Evolutionary conservation across 1,140 invertebrate species (phyloP), one percentile per base, ranked within the genome.

Genomic region (Mycetomoellerius zeteki): DNA sequence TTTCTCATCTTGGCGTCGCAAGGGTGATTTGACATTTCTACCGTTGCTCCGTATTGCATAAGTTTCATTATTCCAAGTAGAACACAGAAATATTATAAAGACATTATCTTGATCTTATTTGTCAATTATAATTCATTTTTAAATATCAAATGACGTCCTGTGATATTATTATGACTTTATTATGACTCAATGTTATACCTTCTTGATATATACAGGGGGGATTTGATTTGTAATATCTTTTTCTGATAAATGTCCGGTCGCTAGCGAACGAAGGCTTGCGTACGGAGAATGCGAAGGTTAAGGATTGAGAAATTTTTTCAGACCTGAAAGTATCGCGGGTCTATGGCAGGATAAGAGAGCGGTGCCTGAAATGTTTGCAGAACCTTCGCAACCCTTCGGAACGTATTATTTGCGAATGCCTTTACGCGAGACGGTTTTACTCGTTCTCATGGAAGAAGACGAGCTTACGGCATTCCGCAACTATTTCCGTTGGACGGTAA

Each of bases 331-430:
- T 87, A 89, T 87, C 33, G 76, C 84, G n/a, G 24, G 73, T 78
- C 52, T 71, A 54, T 37, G 54, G 69, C 58, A 1, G 85, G 85
- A 90, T 89, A 87, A 89, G 84, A 90, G 89, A 90, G 76, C 75
- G 89, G 89, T 60, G 56, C 88, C 65, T 71, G 87, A 76, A 82
- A 91, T 91, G 87, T 91, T 91, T 91, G 90, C 90, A 86, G 89
- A 90, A 87, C 89, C 84, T 71, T 21, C 75, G 37, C 27, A 87
- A 73, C 89, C 86, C 82, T 90, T 62, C 80, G 85, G 58, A 90
- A 91, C 89, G 87, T 91, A 85, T 91, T 91, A 91, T 91, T 91
- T 91, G 89, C 90, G 89, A 91, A 91, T 91, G 89, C 90, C 89
- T 89, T 43, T 73, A 73, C 80, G 69, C 84, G 87, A 87, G 80